A percentile compares a stretch with the other conserved stretches of the same genome.
Conservation (phyloP, 1,140 invertebrate species). For the Calycopis cecrops region DNA sequence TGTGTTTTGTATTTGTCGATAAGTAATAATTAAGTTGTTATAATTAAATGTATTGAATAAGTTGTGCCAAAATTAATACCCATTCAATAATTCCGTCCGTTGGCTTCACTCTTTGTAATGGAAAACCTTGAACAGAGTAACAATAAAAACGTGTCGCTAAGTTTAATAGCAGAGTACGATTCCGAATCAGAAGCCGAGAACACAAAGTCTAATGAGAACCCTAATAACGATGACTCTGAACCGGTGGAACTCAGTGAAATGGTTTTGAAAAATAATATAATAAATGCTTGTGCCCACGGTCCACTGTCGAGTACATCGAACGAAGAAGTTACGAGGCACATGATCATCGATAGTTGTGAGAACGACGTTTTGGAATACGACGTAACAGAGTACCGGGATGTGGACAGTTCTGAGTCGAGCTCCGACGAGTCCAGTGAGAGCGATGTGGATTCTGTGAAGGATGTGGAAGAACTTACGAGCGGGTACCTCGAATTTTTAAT, state of each 20-base stretch:
- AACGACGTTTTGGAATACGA: slow-evolving; percentile 59
- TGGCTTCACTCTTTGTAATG: slow-evolving; percentile 44
- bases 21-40: slow-evolving; percentile 3
- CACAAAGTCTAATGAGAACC: slow-evolving; percentile 44
- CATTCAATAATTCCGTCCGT: slow-evolving; percentile 29
- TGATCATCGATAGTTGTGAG: slow-evolving; percentile 61
- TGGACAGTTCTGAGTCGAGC: slow-evolving; percentile 47
- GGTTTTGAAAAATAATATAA: slow-evolving; percentile 71
- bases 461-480: slow-evolving; percentile 56
- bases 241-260: slow-evolving; percentile 61
- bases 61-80: slow-evolving; percentile 8
- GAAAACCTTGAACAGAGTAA: slow-evolving; percentile 59
- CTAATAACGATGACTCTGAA: slow-evolving; percentile 57
- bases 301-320: slow-evolving; percentile 44
- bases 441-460: slow-evolving; percentile 60
- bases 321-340: slow-evolving; percentile 43
- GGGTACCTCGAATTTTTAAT: slow-evolving; percentile 37
- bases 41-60: slow-evolving; percentile 1
- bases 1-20: not conserved
- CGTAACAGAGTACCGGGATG: slow-evolving; percentile 58
- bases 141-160: slow-evolving; percentile 66
- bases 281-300: slow-evolving; percentile 67
- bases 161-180: slow-evolving; percentile 62
- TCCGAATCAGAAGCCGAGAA: slow-evolving; percentile 65
- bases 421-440: slow-evolving; percentile 32